phyloP scores from a whole-genome alignment of 1,140 invertebrate species.

The Panagrolaimus sp. region DNA sequence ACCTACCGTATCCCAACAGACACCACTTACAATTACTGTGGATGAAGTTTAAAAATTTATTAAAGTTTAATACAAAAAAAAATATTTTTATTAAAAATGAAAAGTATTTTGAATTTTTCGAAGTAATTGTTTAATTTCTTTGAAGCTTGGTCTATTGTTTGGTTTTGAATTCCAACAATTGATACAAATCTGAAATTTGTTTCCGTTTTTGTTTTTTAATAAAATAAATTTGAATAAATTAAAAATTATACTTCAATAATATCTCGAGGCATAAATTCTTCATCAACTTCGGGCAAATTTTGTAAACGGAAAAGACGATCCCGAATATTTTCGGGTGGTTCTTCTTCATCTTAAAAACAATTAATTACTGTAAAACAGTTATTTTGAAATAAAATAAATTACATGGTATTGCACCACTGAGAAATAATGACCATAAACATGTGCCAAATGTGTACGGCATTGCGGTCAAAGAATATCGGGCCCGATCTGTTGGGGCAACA shows the following conservation, averaged over 20 bases:
- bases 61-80: not conserved
- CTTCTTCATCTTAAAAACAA: not conserved
- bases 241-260: not conserved
- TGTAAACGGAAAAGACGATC: not conserved
- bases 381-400: no score
- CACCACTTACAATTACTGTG: not conserved
- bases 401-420: not conserved
- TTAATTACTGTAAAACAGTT: no score
- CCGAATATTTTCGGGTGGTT: constrained; percentile 7
- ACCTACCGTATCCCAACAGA: not conserved
- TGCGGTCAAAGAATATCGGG: not conserved
- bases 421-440: not conserved
- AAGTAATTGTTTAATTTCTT: not conserved
- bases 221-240: no score
- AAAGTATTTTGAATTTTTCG: constrained; percentile 13
- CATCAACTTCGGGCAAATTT: not conserved
- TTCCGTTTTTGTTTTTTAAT: no score
- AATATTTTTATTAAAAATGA: not conserved
- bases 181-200: not conserved
- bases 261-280: not conserved
- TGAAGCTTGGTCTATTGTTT: not conserved
- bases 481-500: not conserved
- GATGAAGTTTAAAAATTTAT: constrained; percentile 6
- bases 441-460: constrained; percentile 8
- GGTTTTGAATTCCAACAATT: constrained; percentile 1